Conservation (phyloP, 2,797 vertebrate species). For the Darevskia mixta region DNA sequence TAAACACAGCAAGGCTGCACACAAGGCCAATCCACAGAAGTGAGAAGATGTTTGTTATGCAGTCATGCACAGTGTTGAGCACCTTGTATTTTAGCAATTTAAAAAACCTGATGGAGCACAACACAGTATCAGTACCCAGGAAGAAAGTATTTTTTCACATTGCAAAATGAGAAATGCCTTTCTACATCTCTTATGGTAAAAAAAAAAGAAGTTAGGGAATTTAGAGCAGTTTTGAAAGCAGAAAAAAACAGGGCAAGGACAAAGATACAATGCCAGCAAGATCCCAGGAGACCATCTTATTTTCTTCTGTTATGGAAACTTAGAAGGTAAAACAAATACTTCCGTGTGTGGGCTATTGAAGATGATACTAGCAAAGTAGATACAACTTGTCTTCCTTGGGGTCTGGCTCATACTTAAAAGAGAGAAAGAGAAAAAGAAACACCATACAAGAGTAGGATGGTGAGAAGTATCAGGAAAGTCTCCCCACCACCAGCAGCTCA, state of each 20-base stretch:
- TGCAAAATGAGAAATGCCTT: background rate
- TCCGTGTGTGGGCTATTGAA: background rate
- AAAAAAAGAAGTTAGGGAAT: constrained; percentile 19
- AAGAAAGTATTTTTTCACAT: background rate
- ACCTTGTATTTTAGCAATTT: background rate
- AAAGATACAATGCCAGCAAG: background rate
- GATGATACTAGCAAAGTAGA: background rate
- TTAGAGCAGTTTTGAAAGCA: constrained; percentile 11
- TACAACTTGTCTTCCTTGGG: rapidly evolving
- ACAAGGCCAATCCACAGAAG: background rate
- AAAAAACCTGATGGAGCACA: background rate
- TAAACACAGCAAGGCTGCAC: background rate
- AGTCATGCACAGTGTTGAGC: background rate
- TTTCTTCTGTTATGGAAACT: background rate
- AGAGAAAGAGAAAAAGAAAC: background rate
- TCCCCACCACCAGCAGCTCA: constrained; percentile 23
- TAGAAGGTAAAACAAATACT: background rate
- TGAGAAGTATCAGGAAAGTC: background rate
- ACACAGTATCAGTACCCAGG: background rate
- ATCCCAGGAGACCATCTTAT: background rate
- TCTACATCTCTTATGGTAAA: background rate
- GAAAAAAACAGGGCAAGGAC: constrained; percentile 22
- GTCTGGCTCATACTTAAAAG: rapidly evolving
- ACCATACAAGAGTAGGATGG: constrained; percentile 32
- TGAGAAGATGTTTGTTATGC: background rate